Base-by-base conservation (phyloP, 1,140 invertebrate species). In the Sipha flava region DNA sequence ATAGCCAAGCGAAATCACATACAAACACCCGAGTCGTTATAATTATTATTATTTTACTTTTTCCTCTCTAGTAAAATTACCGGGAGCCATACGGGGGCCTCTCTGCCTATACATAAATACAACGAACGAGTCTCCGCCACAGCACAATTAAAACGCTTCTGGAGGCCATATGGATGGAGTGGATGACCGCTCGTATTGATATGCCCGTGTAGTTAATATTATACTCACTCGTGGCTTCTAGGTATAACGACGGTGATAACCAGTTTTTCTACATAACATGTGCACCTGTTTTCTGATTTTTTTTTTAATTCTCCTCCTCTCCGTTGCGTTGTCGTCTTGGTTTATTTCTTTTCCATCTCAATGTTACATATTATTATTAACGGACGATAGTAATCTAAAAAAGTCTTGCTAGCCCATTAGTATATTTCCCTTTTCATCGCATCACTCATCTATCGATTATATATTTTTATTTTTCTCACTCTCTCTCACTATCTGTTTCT, bases 121-220 rank as follows among this genome's bases (percentile, higher is more conserved):
- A n/a, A 57, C 21, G 73, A 37, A 52, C 49, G 64, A 54, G 52
- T 34, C 18, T 29, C 47, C 34, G 52, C 16, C 14, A 52, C 21
- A 54, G 72, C 34, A 40, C 73, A 77, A 77, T 77, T 77, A 77
- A 77, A 77, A 77, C 73, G 52, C 73, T 77, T 77, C 73, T 77
- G 73, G 73, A 77, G 73, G 73, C 73, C 73, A 77, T 59, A 34
- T 7, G 40, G 23, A 47, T 37, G 52, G 73, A 77, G 73, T 59
- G 52, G 73, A 77, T 77, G 73, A 77, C 73, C 73, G 73, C 52
- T 57, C 21, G 73, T 40, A 52, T 77, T 57, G 73, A 54, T 77
- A 57, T 47, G 66, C 40, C 66, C 16, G 23, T 70, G 21, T 73
- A 34, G 70, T 77, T 77, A 77, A 77, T 59, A 77, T 77, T 59